Evolutionary conservation across 2,888 invertebrate species (phyloP), one percentile per base, ranked within the genome.

Genomic region (Bombylius discolor): DNA sequence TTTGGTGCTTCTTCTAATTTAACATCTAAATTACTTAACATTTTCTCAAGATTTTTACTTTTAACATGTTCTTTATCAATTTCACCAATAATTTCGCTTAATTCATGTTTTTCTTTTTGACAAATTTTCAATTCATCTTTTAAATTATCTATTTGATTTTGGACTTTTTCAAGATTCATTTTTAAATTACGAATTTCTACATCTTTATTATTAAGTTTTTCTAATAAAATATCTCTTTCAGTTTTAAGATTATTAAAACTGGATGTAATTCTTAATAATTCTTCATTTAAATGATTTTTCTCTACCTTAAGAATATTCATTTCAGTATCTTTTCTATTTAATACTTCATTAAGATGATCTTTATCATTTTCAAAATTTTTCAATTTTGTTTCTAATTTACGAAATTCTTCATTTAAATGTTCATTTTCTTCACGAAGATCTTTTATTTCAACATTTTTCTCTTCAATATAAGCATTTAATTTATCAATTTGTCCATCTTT

Each of bases 41-140:
- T 47, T 8, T 51, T 50, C 49, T 60, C 60, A 52, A 56, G 50
- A 45, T 59, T 57, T 45, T 56, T 62, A 61, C 63, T 62, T 60
- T 59, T 61, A 49, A 59, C 59, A 51, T 58, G 59, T 58, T 63
- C 65, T 61, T 64, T 64, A 62, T 63, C 67, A 59, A 64, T 64
- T 60, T 66, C 64, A 61, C 58, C 60, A 56, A 61, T 60, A 53
- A 62, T 32, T 55, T 45, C 33, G 11, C 13, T 34, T 44, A 45
- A n/a, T n/a, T 49, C 7, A 5, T 23, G 13, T 5, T 33, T 33
- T 34, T 14, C 36, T n/a, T 42, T 42, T 11, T 11, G 39, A 42
- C 39, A 42, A 39, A 47, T 9, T 34, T 51, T 49, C 4, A 51
- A n/a, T 7, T 45, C 23, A 23, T 14, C 39, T 4, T 49, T 51